Conservation (phyloP, 2,888 invertebrate genomes). For the Zelleria hepariella region DNA sequence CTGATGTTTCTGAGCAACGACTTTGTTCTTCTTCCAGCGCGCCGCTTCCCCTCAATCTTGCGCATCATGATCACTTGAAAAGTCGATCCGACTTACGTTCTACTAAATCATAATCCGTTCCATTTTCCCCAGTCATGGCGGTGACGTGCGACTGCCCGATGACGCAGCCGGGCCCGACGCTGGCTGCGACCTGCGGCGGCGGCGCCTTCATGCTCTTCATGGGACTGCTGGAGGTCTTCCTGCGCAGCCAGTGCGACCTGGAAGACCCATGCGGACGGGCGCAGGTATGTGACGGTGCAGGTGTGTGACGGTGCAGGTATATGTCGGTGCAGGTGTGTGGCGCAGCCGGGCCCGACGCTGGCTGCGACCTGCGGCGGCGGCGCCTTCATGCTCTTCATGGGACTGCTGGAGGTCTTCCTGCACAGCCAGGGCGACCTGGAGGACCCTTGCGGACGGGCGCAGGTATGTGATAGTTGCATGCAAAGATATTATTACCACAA, state of each 20-base stretch:
- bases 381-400: slow-evolving; percentile 57
- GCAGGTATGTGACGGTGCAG: slow-evolving; percentile 37
- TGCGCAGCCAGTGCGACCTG: slow-evolving; percentile 88
- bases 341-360: slow-evolving; percentile 86
- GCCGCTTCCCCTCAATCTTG: too few species aligned
- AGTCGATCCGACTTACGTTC: background rate
- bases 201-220: slow-evolving; percentile 91
- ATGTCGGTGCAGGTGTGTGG: slow-evolving; percentile 56
- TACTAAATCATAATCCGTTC: background rate
- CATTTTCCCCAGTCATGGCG: slow-evolving; percentile 45
- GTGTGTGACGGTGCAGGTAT: background rate
- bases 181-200: slow-evolving; percentile 88
- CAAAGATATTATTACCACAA: background rate
- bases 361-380: slow-evolving; percentile 88
- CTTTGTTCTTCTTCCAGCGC: background rate
- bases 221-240: slow-evolving; percentile 88
- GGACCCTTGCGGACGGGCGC: slow-evolving; percentile 78
- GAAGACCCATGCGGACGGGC: slow-evolving; percentile 89
- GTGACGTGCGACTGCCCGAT: slow-evolving; percentile 85
- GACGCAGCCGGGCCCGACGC: slow-evolving; percentile 85
- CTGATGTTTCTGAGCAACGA: background rate
- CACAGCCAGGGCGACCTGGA: background rate
- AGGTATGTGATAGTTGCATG: slow-evolving; percentile 42
- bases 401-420: background rate
- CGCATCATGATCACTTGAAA: background rate